Conservation (phyloP, 2,113 vertebrate species). For the Aramus guarauna region DNA sequence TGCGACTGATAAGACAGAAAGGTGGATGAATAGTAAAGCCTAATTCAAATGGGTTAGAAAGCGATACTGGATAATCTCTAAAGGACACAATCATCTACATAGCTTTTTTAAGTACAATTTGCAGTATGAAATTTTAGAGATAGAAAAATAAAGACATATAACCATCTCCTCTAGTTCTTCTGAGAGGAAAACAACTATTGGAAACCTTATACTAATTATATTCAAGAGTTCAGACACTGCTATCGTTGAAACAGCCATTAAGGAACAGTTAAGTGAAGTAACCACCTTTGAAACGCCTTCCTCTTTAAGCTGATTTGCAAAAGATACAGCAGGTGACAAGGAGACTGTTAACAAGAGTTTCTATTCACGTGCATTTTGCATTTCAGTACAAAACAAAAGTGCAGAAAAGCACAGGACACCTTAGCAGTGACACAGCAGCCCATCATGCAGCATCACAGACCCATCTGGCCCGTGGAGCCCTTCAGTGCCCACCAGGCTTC, state of each 20-base stretch:
- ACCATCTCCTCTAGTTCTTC: background rate
- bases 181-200: background rate
- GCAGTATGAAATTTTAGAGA: background rate
- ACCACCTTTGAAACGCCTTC: background rate
- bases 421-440: background rate
- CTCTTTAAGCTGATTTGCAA: background rate
- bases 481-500: background rate
- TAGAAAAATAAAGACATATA: background rate
- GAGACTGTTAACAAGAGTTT: background rate
- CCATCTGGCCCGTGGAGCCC: background rate
- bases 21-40: background rate
- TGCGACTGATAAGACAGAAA: background rate
- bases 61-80: background rate
- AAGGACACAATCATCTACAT: background rate
- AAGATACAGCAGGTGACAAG: background rate
- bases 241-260: background rate
- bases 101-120: background rate
- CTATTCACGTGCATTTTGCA: background rate
- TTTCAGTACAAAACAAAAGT: background rate
- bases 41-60: background rate
- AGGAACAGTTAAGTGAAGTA: background rate
- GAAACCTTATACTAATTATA: background rate
- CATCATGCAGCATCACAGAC: background rate
- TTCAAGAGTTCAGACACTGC: background rate
- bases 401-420: background rate